Base-by-base conservation (phyloP, 2,797 vertebrate genomes). In the Myripristis jacobus region DNA sequence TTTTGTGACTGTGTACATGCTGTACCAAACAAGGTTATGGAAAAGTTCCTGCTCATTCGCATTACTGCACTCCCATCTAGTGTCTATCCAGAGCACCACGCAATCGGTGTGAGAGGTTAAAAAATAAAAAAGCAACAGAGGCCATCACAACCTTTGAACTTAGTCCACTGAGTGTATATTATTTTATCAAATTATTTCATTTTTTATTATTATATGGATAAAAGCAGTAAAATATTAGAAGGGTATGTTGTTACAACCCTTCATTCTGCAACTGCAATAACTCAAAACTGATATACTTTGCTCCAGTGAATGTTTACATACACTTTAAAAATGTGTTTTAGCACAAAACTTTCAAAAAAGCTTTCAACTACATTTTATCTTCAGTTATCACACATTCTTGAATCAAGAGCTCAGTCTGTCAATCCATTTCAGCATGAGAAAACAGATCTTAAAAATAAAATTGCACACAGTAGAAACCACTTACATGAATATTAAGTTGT, bases 401-500 rank as follows among this genome's bases (percentile, higher is more conserved):
- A 52, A 50, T 52, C 3, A 47, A 52, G 22, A 38, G 12, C 6
- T 25, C 36, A 38, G 36, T 38, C 36, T 43, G 15, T 41, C 15
- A 16, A 16, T 12, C 9, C 15, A 4, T 29, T 55, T 63, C 0
- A 29, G n/a, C 10, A 31, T n/a, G 2, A 2, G 16, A 43, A 43
- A 29, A 19, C 8, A 65, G 12, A 44, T 44, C 7, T 65, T 58
- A 9, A 54, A 51, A 27, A 50, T 22, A 4, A 59, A 3, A 43
- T 36, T 22, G 67, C 19, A 74, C 48, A 67, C 55, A 43, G 13
- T 19, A 12, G 72, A 34, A 79, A 80, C 18, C 12, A 55, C 57
- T 66, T 53, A 43, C 22, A 78, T 81, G 41, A 51, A 58, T 60
- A 79, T 59, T 84, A 76, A 88, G 82, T 66, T 50, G 57, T 75